Conservation (phyloP, 2,797 vertebrate genomes). For the Acanthurus lineatus region DNA sequence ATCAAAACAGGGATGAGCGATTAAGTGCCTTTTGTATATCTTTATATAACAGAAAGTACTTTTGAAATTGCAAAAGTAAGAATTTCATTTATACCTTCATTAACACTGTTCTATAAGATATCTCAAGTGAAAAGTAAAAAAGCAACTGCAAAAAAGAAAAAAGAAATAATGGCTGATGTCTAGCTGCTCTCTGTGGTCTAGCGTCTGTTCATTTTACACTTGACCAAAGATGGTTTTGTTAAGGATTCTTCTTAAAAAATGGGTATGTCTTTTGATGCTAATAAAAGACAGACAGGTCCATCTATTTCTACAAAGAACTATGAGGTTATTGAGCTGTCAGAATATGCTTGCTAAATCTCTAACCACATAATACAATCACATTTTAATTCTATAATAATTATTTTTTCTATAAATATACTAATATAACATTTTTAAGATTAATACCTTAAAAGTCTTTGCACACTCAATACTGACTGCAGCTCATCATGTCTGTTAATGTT, state of each 20-base stretch:
- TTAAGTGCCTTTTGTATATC: background rate
- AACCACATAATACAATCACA: background rate
- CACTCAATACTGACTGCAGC: background rate
- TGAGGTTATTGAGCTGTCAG: background rate
- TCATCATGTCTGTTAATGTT: background rate
- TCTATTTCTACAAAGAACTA: background rate
- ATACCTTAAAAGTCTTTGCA: background rate
- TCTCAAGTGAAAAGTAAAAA: background rate
- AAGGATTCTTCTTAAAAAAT: background rate
- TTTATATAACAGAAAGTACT: background rate
- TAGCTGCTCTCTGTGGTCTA: background rate
- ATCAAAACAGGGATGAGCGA: background rate
- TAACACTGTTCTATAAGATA: background rate
- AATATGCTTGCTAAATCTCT: background rate
- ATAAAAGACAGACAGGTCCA: background rate
- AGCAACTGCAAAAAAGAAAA: background rate
- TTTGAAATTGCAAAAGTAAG: background rate
- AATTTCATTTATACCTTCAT: background rate
- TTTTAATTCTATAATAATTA: too few relatives aligned
- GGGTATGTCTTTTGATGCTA: background rate
- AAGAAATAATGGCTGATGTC: background rate
- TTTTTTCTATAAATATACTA: too few relatives aligned
- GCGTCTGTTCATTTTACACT: background rate
- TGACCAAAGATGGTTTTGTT: background rate
- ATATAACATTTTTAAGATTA: background rate